Evolutionary conservation across 2,113 vertebrate species (phyloP), one percentile per base, ranked within the genome.

Genomic region (Heliornis fulica): DNA sequence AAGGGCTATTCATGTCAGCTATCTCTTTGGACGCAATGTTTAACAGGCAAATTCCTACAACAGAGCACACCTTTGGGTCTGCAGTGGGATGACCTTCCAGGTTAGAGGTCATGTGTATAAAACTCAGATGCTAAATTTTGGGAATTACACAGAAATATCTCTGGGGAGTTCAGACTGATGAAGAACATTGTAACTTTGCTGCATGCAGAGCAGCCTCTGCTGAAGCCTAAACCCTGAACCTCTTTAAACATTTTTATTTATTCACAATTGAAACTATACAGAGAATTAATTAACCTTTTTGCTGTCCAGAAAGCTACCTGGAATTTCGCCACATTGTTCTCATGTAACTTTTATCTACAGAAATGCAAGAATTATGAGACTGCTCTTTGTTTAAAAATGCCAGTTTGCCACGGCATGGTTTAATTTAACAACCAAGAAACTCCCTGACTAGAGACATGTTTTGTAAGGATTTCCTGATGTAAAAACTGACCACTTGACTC

Each of bases 241-340:
- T 72, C 78, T 89, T 94, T n/a, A 89, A 82, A 45, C 22, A 21
- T 84, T 96, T 87, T 66, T 66, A 82, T 79, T 96, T 84, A 43
- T 61, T 89, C 61, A 72, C 5, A 13, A 71, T 43, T 89, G 82
- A 91, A 94, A 84, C 23, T 81, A 66, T 91, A 63, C 29, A 48
- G 34, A 85, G 53, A 84, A 89, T 87, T 91, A 88, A 76, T 89
- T 87, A 87, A 84, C 81, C 48, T 84, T 88, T 69, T 65, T 89
- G 26, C 79, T 92, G 96, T 95, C 77, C 77, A 87, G 79, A 48
- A 84, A 87, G 53, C 76, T 89, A 61, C n/a, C 40, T 89, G 90
- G 63, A 92, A 83, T 96, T 93, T 80, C 8, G 11, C 63, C 75
- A 87, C 36, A 29, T 78, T 64, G 45, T 74, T 63, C 69, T 81